phyloP scores from a whole-genome alignment of 1,140 invertebrate genomes.

The Drosophila albomicans region DNA sequence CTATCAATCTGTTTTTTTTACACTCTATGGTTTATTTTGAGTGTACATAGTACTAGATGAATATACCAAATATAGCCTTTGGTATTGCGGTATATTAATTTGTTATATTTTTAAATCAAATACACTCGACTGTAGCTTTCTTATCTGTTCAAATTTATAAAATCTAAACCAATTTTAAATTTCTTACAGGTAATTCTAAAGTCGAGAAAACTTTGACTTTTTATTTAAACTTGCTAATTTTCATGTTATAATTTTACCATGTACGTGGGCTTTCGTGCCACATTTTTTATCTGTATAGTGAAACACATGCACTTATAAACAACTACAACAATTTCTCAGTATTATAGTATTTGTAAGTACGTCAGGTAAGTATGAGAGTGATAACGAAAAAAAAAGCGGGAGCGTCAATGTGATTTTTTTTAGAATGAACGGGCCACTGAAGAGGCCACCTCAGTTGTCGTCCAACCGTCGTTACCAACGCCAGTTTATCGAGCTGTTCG shows the following conservation, averaged over 20 bases:
- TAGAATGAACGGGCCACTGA: conserved; percentile 7
- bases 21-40: too few species aligned
- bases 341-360: not conserved
- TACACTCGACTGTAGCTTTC: too few species aligned
- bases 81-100: too few species aligned
- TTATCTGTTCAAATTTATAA: too few species aligned
- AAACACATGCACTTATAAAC: not conserved
- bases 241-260: conserved; percentile 40
- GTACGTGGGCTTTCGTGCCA: conserved; percentile 40
- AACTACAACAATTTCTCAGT: conserved; percentile 13
- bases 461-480: conserved; percentile 64
- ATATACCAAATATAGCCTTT: too few species aligned
- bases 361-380: conserved; percentile 20
- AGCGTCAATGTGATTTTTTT: conserved; percentile 52
- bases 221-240: conserved; percentile 15
- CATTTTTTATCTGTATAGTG: conserved; percentile 39
- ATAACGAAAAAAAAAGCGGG: conserved; percentile 50
- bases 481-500: conserved; percentile 54
- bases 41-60: too few species aligned
- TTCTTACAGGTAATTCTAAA: not conserved
- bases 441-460: conserved; percentile 60
- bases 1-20: too few species aligned
- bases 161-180: too few species aligned
- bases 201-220: not conserved
- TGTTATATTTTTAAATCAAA: too few species aligned